A percentile compares a stretch with the other conserved stretches of the same genome.
Conservation (phyloP, 2,113 vertebrate genomes). For the Bothrops jararaca region DNA sequence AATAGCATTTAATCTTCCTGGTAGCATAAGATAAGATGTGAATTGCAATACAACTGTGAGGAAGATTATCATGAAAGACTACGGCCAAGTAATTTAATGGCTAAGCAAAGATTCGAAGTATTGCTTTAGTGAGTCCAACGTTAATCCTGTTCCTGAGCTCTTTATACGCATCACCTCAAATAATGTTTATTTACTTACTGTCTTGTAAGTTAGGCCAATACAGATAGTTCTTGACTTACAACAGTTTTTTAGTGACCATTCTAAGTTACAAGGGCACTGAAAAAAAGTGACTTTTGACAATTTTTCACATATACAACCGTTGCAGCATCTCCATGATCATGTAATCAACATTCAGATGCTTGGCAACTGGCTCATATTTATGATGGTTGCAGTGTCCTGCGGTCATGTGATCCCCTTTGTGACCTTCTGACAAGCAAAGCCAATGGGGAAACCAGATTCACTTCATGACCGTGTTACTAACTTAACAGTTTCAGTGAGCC, state of each 20-base stretch:
- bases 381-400: neutral
- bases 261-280: neutral
- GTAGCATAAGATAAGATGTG: neutral
- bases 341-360: neutral
- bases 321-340: neutral
- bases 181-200: neutral
- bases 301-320: neutral
- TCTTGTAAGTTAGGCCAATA: neutral
- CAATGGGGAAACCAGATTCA: no score
- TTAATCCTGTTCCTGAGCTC: neutral
- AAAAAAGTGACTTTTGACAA: neutral
- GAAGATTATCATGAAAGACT: neutral
- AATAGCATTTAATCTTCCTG: rapidly evolving
- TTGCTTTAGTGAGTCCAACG: neutral
- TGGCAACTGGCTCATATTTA: neutral
- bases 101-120: neutral
- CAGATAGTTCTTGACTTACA: neutral
- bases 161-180: neutral
- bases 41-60: neutral
- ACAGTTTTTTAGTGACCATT: neutral
- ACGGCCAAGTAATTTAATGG: neutral
- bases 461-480: no score
- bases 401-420: neutral
- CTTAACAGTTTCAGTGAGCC: no score
- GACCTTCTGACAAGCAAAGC: neutral